Percentiles rank a stretch among this genome's conserved stretches.
Conservation (phyloP, 2,113 vertebrate species). For the Dolichallabes microphthalmus region DNA sequence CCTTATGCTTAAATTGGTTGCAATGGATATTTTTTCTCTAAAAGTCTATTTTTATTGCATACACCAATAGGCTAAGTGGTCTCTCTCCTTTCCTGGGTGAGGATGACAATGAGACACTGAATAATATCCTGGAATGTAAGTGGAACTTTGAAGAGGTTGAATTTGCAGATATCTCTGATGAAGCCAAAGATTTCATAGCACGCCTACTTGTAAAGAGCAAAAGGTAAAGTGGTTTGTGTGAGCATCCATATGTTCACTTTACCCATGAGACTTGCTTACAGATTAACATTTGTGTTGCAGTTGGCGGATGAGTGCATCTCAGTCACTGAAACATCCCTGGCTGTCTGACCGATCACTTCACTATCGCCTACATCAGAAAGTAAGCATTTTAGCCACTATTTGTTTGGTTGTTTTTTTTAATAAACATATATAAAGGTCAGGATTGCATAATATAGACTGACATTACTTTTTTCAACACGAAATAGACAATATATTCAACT, state of each 20-base stretch:
- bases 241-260: not conserved
- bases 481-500: too few relatives aligned
- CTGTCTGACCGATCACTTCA: slow-evolving; percentile 85
- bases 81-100: slow-evolving; percentile 95
- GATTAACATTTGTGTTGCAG: slow-evolving; percentile 58
- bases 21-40: not conserved
- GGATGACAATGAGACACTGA: slow-evolving; percentile 91
- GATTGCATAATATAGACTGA: too few relatives aligned
- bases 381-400: slow-evolving; percentile 48
- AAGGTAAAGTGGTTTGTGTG: slow-evolving; percentile 65
- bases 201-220: slow-evolving; percentile 95
- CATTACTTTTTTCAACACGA: too few relatives aligned
- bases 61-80: slow-evolving; percentile 81
- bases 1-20: not conserved
- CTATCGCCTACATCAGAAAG: slow-evolving; percentile 78
- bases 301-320: slow-evolving; percentile 93
- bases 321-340: slow-evolving; percentile 91
- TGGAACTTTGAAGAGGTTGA: slow-evolving; percentile 93
- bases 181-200: slow-evolving; percentile 92
- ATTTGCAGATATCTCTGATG: slow-evolving; percentile 84
- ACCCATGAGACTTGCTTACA: not conserved
- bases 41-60: not conserved
- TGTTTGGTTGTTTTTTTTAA: too few relatives aligned
- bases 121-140: slow-evolving; percentile 90
- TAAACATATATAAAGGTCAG: too few relatives aligned